A percentile compares a stretch with the other conserved stretches of the same genome.
Conservation (phyloP, 1,140 invertebrate species). For the Drosophila trapezifrons region DNA sequence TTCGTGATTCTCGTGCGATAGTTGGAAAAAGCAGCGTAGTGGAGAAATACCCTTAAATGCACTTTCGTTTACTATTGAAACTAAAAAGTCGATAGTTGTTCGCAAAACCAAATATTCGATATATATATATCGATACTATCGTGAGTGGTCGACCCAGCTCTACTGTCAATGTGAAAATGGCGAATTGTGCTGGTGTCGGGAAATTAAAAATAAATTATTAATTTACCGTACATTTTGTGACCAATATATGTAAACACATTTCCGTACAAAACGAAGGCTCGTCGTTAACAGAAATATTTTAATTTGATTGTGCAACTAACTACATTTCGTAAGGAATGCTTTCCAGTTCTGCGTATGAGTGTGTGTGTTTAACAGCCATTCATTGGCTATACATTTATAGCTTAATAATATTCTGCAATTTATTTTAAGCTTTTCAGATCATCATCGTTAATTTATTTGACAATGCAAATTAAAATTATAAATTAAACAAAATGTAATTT, state of each 20-base stretch:
- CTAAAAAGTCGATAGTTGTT: too few species aligned
- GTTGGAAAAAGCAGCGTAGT: too few species aligned
- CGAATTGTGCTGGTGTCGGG: conserved; percentile 43
- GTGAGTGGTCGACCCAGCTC: too few species aligned
- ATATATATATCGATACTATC: too few species aligned
- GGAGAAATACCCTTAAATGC: too few species aligned
- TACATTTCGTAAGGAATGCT: conserved; percentile 3
- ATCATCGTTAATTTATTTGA: background rate
- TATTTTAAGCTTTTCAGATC: background rate
- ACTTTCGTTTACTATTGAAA: too few species aligned
- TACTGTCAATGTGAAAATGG: conserved; percentile 54
- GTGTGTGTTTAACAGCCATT: conserved; percentile 24
- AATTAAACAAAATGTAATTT: background rate
- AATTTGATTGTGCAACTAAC: background rate
- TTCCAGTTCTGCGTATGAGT: background rate
- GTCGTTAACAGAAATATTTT: background rate
- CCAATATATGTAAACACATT: conserved; percentile 19
- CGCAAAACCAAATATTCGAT: too few species aligned
- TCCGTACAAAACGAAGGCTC: conserved; percentile 12
- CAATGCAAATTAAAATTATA: background rate
- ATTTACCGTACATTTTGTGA: conserved; percentile 4
- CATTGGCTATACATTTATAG: conserved; percentile 1
- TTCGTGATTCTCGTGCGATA: too few species aligned
- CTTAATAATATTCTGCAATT: background rate
- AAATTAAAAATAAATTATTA: conserved; percentile 9